Evolutionary conservation across 2,113 vertebrate genomes (phyloP).

Genomic region (Xyliphius kryptos): DNA sequence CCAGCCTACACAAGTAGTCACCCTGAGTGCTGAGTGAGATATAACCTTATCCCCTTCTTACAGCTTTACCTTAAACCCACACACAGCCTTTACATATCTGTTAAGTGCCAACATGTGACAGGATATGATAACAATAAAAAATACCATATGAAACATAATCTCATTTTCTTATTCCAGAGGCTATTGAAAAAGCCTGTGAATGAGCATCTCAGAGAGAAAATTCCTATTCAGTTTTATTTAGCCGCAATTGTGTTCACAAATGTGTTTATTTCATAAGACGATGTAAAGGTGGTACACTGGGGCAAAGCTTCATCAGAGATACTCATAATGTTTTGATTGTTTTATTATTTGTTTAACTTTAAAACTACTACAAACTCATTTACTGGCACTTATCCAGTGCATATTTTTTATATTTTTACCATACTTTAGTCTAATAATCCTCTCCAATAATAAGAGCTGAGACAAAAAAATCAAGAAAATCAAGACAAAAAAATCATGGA

Average conservation of each 20-base stretch:
- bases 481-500: neutral
- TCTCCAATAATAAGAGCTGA: too few relatives aligned
- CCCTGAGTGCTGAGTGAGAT: conserved; percentile 1
- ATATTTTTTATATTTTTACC: conserved; percentile 14
- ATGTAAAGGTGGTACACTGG: neutral
- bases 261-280: neutral
- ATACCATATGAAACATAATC: too few relatives aligned
- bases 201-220: neutral
- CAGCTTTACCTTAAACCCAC: neutral
- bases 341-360: conserved; percentile 4
- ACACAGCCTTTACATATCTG: conserved; percentile 1
- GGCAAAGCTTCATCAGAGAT: neutral
- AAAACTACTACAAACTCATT: conserved; percentile 1
- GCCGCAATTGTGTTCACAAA: neutral
- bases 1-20: neutral
- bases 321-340: conserved; percentile 1
- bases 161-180: neutral
- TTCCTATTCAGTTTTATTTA: neutral
- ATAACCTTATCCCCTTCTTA: neutral
- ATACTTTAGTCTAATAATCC: too few relatives aligned
- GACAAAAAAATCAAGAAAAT: too few relatives aligned
- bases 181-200: neutral
- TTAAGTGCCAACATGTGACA: neutral
- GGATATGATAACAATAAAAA: neutral
- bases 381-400: neutral